A percentile compares a stretch with the other conserved stretches of the same genome.
Evolutionary conservation across 2,113 vertebrate species (phyloP).

Genomic region (Syngnathoides biaculeatus): DNA sequence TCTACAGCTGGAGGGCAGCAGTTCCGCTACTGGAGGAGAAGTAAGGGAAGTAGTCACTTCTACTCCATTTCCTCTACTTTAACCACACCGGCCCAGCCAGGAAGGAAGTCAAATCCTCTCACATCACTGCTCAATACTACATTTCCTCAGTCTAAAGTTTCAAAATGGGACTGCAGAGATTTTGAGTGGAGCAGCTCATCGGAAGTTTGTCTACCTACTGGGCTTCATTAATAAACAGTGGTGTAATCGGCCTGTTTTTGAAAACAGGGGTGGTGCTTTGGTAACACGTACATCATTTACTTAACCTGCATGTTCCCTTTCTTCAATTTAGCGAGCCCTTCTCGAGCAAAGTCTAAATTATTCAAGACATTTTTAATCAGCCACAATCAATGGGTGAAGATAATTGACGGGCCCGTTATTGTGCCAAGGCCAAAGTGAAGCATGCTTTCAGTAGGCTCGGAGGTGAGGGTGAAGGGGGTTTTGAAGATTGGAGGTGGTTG

Average conservation of each 20-base stretch:
- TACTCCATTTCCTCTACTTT: constrained; percentile 39
- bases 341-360: constrained; percentile 69
- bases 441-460: constrained; percentile 31
- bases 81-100: constrained; percentile 43
- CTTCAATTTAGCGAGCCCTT: constrained; percentile 40
- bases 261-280: neutral
- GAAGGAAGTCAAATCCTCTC: constrained; percentile 49
- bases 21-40: constrained; percentile 45
- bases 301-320: constrained; percentile 39
- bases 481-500: constrained; percentile 32
- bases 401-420: constrained; percentile 69
- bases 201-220: constrained; percentile 15
- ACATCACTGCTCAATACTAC: constrained; percentile 31
- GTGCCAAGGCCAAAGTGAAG: constrained; percentile 57
- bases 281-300: constrained; percentile 50
- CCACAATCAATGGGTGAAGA: constrained; percentile 60
- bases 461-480: neutral
- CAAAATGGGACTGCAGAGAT: constrained; percentile 5
- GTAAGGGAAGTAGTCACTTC: constrained; percentile 30
- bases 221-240: constrained; percentile 42
- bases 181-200: constrained; percentile 2
- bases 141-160: constrained; percentile 17
- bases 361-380: constrained; percentile 68
- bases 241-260: constrained; percentile 44
- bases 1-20: constrained; percentile 49